Conservation (phyloP, 2,797 vertebrate genomes). For the Phyllotis vaccarum region DNA sequence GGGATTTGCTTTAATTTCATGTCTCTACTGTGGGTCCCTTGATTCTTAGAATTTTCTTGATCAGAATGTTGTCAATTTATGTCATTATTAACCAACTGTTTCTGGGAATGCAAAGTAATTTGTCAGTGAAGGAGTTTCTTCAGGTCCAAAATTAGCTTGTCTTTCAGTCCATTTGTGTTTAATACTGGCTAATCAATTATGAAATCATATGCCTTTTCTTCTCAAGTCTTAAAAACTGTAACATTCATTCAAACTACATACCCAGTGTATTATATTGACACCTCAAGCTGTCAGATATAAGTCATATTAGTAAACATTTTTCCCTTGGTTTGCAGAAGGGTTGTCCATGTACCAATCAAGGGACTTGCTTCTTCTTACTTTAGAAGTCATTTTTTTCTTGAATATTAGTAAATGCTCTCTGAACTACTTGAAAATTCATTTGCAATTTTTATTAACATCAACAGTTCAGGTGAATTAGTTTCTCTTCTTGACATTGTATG, state of each 20-base stretch:
- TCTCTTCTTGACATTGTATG: background rate
- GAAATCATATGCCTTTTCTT: background rate
- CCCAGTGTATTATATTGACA: background rate
- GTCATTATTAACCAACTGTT: background rate
- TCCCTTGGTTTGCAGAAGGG: background rate
- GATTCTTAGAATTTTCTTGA: slow-evolving; percentile 44
- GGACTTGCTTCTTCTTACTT: background rate
- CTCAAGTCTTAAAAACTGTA: background rate
- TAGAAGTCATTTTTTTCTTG: background rate
- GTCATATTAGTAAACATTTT: background rate
- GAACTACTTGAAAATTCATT: background rate
- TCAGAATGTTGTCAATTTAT: background rate
- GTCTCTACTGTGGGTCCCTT: background rate
- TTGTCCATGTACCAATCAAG: background rate
- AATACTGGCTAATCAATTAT: background rate
- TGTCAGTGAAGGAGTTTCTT: background rate
- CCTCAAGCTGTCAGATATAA: background rate
- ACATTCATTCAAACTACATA: background rate
- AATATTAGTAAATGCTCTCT: background rate
- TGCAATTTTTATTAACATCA: slow-evolving; percentile 23
- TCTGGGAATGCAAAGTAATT: background rate
- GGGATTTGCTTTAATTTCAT: slow-evolving; percentile 18
- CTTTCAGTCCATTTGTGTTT: background rate
- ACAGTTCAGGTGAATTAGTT: background rate
- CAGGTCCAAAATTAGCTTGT: background rate